phyloP scores from a whole-genome alignment of 2,888 invertebrate genomes.

The Harpagoxenus sublaevis region DNA sequence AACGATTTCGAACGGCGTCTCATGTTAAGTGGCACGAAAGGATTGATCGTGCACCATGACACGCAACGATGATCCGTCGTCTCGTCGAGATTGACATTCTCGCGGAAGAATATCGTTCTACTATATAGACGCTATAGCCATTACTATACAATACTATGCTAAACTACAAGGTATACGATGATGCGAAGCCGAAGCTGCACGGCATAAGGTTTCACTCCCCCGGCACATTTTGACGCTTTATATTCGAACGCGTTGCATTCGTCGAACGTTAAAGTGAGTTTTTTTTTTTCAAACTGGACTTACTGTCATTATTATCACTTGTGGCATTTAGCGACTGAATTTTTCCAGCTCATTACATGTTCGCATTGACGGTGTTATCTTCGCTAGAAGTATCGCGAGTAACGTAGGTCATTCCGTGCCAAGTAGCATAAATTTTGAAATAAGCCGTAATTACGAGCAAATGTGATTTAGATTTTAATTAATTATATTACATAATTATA shows the following conservation, averaged over 20 bases:
- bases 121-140: slow-evolving; percentile 22
- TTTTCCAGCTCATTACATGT: neutral
- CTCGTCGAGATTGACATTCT: slow-evolving; percentile 31
- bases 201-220: slow-evolving; percentile 1
- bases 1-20: slow-evolving; percentile 66
- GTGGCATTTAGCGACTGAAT: neutral
- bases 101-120: slow-evolving; percentile 4
- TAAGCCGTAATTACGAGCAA: slow-evolving; percentile 42
- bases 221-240: slow-evolving; percentile 25
- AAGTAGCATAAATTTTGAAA: slow-evolving; percentile 35
- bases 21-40: slow-evolving; percentile 12
- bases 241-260: neutral
- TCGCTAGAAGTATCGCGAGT: slow-evolving; percentile 36
- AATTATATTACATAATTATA: slow-evolving; percentile 54
- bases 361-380: slow-evolving; percentile 26
- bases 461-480: slow-evolving; percentile 57
- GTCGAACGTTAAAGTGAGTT: neutral
- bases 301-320: neutral
- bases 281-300: neutral
- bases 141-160: slow-evolving; percentile 16
- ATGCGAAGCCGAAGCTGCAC: slow-evolving; percentile 34
- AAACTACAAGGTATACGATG: slow-evolving; percentile 48
- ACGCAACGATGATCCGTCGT: slow-evolving; percentile 24
- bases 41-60: neutral
- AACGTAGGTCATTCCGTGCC: slow-evolving; percentile 41